Percentiles rank a stretch among this genome's conserved stretches.
Evolutionary conservation across 2,797 vertebrate genomes (phyloP).

Genomic region (Lepus oiostolus): DNA sequence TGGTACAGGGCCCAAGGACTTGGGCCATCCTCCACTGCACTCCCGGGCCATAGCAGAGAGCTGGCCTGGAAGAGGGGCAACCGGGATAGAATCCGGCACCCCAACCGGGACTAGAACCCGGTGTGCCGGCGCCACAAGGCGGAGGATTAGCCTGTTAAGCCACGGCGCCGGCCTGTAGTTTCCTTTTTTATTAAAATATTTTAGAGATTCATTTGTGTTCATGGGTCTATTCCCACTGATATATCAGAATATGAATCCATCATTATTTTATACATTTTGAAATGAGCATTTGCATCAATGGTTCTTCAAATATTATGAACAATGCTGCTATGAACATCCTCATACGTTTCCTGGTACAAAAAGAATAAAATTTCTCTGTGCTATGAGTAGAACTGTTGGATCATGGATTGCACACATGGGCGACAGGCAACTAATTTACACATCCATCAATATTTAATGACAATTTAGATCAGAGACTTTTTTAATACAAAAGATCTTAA

Average conservation of each 20-base stretch:
- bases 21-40: no score
- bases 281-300: not conserved
- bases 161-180: not conserved
- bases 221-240: not conserved
- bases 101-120: no score
- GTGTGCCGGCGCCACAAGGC: no score
- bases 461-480: not conserved
- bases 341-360: not conserved
- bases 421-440: no score
- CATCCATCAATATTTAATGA: not conserved
- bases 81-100: no score
- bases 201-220: not conserved
- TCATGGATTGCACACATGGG: not conserved
- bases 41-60: no score
- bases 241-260: not conserved
- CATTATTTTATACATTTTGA: not conserved
- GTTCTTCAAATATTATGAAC: not conserved
- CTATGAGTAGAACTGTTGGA: not conserved
- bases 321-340: not conserved
- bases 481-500: conserved; percentile 35
- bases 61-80: no score
- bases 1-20: no score
- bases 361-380: conserved; percentile 28
- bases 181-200: not conserved
- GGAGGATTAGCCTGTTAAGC: no score